Evolutionary conservation across 2,888 invertebrate species (phyloP).

Genomic region (Cylloceria caligata): DNA sequence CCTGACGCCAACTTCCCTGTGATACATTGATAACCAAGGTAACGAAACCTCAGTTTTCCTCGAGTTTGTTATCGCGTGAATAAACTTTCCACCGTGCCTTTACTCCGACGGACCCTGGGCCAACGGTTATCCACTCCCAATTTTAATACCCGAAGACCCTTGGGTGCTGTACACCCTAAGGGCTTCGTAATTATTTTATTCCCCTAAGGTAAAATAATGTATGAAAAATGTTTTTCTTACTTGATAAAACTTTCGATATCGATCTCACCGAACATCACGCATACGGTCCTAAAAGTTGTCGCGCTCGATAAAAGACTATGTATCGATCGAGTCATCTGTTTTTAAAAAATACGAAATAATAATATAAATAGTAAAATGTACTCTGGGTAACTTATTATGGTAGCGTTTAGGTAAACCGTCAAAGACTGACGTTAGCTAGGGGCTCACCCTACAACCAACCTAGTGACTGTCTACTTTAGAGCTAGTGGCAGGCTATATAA

Average conservation of each 20-base stretch:
- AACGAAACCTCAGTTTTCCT: slow-evolving; percentile 21
- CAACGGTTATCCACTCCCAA: slow-evolving; percentile 42
- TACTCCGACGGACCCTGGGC: slow-evolving; percentile 31
- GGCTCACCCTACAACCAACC: background rate
- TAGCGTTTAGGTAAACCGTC: background rate
- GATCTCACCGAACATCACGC: too few relatives aligned
- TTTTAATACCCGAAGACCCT: background rate
- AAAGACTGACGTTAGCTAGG: background rate
- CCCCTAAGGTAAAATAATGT: background rate
- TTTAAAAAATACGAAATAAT: background rate
- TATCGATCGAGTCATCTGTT: background rate
- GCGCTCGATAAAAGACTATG: background rate
- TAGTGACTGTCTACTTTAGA: slow-evolving; percentile 17
- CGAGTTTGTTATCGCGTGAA: slow-evolving; percentile 17
- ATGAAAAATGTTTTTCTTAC: background rate
- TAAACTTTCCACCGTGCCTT: slow-evolving; percentile 24
- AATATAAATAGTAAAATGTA: background rate
- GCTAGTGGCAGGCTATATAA: slow-evolving; percentile 16
- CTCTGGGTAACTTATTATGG: background rate
- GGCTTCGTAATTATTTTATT: too few relatives aligned
- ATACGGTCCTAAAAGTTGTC: background rate
- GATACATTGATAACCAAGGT: slow-evolving; percentile 39
- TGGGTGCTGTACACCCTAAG: background rate
- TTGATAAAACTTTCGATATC: too few relatives aligned
- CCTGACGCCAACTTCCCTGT: slow-evolving; percentile 29